A percentile compares a stretch with the other conserved stretches of the same genome.
phyloP scores from a whole-genome alignment of 2,797 vertebrate species.

The Ataeniobius toweri region DNA sequence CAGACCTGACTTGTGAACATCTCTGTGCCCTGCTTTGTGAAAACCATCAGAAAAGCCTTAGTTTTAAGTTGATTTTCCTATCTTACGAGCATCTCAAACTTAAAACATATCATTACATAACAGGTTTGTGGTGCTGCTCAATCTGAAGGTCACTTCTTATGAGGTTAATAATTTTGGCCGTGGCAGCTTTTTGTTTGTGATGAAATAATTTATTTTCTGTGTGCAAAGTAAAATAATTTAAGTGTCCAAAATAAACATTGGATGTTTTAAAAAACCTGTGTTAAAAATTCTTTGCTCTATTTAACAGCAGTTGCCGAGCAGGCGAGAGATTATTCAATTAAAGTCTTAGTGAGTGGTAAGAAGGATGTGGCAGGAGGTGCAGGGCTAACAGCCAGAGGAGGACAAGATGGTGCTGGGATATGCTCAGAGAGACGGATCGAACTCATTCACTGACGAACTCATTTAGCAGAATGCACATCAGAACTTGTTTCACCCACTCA shows the following conservation, averaged over 20 bases:
- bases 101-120: too few species aligned
- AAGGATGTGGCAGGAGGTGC: slow-evolving; percentile 7
- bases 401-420: slow-evolving; percentile 1
- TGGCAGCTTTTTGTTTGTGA: too few species aligned
- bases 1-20: too few species aligned
- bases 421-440: slow-evolving; percentile 14
- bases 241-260: too few species aligned
- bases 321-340: slow-evolving; percentile 58
- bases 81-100: too few species aligned
- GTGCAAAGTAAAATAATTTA: neutral
- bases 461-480: slow-evolving; percentile 11
- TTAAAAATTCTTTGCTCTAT: neutral
- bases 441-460: slow-evolving; percentile 18
- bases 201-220: neutral
- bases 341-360: slow-evolving; percentile 51
- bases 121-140: too few species aligned
- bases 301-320: neutral
- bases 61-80: too few species aligned
- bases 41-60: too few species aligned
- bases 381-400: neutral
- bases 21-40: too few species aligned
- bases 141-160: too few species aligned
- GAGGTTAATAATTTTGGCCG: too few species aligned
- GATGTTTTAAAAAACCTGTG: neutral
- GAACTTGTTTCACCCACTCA: slow-evolving; percentile 11